Percentiles rank a stretch among this genome's conserved stretches.
Conservation (phyloP, 1,140 invertebrate species). For the Telenomus remus region DNA sequence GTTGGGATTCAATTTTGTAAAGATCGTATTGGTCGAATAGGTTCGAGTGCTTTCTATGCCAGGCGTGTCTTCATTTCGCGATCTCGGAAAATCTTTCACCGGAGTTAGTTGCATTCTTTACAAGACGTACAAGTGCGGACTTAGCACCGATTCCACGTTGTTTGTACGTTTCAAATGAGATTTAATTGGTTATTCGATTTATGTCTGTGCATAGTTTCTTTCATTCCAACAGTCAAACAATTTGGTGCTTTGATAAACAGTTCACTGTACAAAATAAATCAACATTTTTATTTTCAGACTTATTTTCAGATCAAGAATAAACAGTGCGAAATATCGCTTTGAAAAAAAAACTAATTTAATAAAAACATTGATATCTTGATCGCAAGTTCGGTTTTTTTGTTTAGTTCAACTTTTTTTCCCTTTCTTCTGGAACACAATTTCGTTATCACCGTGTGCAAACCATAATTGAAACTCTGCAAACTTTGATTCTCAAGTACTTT, state of each 20-base stretch:
- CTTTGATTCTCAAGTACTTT: slow-evolving; percentile 1
- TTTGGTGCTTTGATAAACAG: slow-evolving; percentile 3
- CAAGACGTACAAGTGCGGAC: slow-evolving; percentile 56
- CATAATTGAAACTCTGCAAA: slow-evolving; percentile 15
- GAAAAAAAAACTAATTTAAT: slow-evolving; percentile 13
- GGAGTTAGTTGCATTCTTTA: slow-evolving; percentile 16
- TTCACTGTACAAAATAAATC: not conserved
- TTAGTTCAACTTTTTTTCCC: not conserved
- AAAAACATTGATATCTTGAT: slow-evolving; percentile 6
- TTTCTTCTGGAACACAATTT: too few species aligned
- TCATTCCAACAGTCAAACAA: slow-evolving; percentile 9
- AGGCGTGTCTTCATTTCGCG: slow-evolving; percentile 9
- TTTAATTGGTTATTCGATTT: slow-evolving; percentile 33
- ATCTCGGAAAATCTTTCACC: slow-evolving; percentile 25
- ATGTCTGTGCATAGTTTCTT: slow-evolving; percentile 18
- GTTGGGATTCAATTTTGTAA: too few species aligned
- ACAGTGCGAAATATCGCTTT: not conserved
- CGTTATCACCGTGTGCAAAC: not conserved
- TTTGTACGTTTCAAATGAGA: slow-evolving; percentile 43
- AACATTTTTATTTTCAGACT: too few species aligned
- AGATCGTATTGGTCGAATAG: too few species aligned
- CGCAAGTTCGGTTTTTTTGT: not conserved
- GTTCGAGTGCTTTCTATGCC: too few species aligned
- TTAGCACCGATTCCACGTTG: slow-evolving; percentile 39
- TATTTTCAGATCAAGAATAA: too few species aligned